Percentiles rank a stretch among this genome's conserved stretches.
phyloP scores from a whole-genome alignment of 2,797 vertebrate genomes.

The Benthosema pterotum region DNA sequence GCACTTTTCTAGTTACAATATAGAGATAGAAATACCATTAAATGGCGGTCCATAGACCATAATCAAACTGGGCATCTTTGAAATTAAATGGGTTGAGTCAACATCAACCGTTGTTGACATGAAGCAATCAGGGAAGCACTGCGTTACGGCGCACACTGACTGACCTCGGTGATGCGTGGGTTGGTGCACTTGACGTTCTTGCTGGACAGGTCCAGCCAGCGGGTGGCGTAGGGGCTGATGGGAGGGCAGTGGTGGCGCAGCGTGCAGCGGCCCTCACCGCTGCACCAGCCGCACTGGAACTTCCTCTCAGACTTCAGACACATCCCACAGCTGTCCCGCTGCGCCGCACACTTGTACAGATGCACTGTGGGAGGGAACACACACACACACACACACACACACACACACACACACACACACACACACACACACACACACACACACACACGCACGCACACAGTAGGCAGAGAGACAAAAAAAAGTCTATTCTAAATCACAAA shows the following conservation, averaged over 20 bases:
- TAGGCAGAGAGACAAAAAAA: no score
- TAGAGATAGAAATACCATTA: no score
- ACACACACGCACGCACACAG: no score
- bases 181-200: constrained; percentile 96
- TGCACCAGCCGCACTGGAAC: constrained; percentile 97
- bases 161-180: constrained; percentile 96
- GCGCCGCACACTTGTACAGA: constrained; percentile 95
- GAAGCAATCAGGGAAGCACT: no score
- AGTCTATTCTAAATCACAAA: neutral
- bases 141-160: constrained; percentile 32
- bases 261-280: constrained; percentile 87
- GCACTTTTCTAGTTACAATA: no score
- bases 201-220: constrained; percentile 93
- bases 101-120: no score
- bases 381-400: neutral
- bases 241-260: constrained; percentile 87
- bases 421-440: no score
- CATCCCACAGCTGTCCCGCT: constrained; percentile 96
- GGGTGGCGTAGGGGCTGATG: constrained; percentile 82
- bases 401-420: no score
- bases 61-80: no score
- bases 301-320: constrained; percentile 95
- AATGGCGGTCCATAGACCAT: no score
- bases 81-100: no score
- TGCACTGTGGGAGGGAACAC: constrained; percentile 82